Evolutionary conservation across 2,113 vertebrate genomes (phyloP), one percentile per base, ranked within the genome.

Genomic region (Myotis brandtii): DNA sequence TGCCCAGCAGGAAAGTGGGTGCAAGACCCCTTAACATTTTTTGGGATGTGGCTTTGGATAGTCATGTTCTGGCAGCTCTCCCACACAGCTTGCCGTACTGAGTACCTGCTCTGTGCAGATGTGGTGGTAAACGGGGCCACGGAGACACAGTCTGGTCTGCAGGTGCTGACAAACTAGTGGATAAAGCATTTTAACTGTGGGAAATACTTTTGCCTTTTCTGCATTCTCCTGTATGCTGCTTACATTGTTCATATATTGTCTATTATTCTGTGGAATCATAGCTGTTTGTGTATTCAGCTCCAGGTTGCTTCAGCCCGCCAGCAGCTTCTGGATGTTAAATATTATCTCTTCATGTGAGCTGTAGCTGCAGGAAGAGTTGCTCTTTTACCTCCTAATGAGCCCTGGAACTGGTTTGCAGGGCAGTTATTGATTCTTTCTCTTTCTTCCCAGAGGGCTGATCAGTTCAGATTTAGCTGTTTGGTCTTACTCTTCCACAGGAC

Each of bases 261-360:
- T 87, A 17, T 34, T 64, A 30, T 40, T 88, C 69, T 52, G 48
- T 88, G 94, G 52, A 96, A 94, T 83, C 83, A 80, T 40, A 93
- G 82, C 86, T 91, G 77, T 82, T 92, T 91, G 83, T 76, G 50
- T 91, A 62, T 25, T 94, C 83, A 64, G 43, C 40, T 92, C 89
- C 90, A 92, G 67, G 76, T 95, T 70, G 43, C 43, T 96, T 97
- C 93, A 64, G 59, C 46, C 69, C 91, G 94, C 67, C 48, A 77
- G 72, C 73, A 91, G 96, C 86, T 96, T 95, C 96, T 94, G 73
- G 92, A 81, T 94, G 83, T 94, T 97, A 96, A 97, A 97, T 95
- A 97, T 96, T 95, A 94, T 96, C 96, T 97, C 73, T 95, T 77
- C 21, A 1, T 84, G 92, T 34, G 54, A 91, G 43, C 37, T 43